Percentiles rank a stretch among this genome's conserved stretches.
phyloP scores from a whole-genome alignment of 2,797 vertebrate species.

The Poecilia gillii region DNA sequence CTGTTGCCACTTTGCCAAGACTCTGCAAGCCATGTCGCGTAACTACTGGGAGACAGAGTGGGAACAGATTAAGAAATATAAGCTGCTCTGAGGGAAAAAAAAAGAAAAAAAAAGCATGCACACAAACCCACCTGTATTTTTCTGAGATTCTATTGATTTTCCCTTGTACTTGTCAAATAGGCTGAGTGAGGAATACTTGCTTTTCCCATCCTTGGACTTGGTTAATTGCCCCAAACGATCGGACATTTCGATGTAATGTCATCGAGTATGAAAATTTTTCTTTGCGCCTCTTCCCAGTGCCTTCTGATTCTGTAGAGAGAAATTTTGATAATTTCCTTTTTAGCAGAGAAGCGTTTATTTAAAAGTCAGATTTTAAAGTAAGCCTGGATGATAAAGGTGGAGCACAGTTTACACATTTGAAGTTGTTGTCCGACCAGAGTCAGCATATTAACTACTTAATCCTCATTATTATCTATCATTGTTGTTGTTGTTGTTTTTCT shows the following conservation, averaged over 20 bases:
- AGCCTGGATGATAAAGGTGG: too few relatives aligned
- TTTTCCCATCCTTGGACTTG: constrained; percentile 99
- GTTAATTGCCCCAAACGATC: constrained; percentile 99
- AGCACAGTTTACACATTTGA: too few relatives aligned
- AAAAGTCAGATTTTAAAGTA: neutral
- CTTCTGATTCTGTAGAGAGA: constrained; percentile 82
- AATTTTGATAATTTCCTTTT: neutral
- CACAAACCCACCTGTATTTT: constrained; percentile 91
- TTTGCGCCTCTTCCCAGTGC: constrained; percentile 93
- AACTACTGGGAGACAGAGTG: constrained; percentile 82
- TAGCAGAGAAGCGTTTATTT: neutral
- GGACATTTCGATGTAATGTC: constrained; percentile 99
- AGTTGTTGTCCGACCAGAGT: too few relatives aligned
- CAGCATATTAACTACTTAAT: too few relatives aligned
- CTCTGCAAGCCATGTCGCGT: constrained; percentile 99
- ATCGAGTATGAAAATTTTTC: constrained; percentile 99
- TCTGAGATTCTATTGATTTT: constrained; percentile 98
- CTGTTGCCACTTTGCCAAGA: constrained; percentile 99
- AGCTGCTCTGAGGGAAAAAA: neutral
- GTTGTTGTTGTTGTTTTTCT: too few relatives aligned
- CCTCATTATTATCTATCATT: too few relatives aligned
- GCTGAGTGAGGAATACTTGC: constrained; percentile 99
- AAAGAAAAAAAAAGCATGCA: neutral
- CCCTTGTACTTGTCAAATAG: constrained; percentile 99
- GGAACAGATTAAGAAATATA: neutral